Conservation (phyloP, 2,797 vertebrate genomes). For the Mico argentatus region DNA sequence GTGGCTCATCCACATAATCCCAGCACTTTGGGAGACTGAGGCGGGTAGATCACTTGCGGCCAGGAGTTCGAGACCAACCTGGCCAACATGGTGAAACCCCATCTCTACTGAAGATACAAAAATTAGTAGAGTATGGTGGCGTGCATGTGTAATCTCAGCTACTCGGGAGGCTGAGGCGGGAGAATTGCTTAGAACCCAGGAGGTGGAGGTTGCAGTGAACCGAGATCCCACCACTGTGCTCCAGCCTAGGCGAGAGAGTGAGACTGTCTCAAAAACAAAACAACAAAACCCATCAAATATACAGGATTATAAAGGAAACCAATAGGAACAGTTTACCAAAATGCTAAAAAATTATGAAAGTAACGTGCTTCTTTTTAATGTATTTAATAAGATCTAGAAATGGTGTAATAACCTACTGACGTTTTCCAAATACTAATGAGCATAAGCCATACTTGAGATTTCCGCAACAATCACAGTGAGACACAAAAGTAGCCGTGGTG, state of each 20-base stretch:
- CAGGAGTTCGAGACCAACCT: not conserved
- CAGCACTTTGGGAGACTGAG: not conserved
- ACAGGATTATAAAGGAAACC: not conserved
- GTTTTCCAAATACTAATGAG: slow-evolving; percentile 9
- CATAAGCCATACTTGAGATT: not conserved
- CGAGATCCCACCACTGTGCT: not conserved
- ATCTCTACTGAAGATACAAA: not conserved
- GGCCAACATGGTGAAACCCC: not conserved
- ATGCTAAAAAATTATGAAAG: not conserved
- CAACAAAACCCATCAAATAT: not conserved
- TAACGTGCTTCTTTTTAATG: not conserved
- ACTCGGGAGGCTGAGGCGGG: not conserved
- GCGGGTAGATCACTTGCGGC: not conserved
- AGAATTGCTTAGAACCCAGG: not conserved
- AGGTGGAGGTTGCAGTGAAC: not conserved
- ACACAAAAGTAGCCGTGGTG: not conserved
- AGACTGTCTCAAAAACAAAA: not conserved
- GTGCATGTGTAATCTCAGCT: not conserved
- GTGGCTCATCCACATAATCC: not conserved
- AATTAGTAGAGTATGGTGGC: not conserved
- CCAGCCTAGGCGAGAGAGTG: not conserved
- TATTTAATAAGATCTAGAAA: not conserved
- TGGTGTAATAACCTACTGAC: not conserved
- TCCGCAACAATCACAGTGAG: not conserved
- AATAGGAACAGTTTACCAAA: not conserved